Evolutionary conservation across 37 sponge, comb jelly and placozoan species (phyloP), one percentile per base, ranked within the genome.

Genomic region (Diacarnus erythraeanus): DNA sequence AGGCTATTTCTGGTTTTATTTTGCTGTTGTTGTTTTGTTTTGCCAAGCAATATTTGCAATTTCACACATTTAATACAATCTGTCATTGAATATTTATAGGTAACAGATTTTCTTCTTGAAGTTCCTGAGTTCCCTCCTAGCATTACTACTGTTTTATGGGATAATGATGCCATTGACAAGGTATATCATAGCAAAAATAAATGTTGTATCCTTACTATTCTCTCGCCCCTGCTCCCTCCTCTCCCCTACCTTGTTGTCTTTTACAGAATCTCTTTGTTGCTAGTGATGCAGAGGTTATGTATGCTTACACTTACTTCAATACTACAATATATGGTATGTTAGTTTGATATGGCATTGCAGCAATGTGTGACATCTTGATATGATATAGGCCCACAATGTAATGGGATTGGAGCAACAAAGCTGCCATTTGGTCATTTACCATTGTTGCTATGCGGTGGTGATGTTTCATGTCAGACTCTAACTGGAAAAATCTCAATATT

Each of bases 391-490:
- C 63, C 97, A 23, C 33, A 42, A 38, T 93, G 94, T 59, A 73
- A 79, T 35, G 63, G 76, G 42, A 78, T 85, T 25, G 98, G 92
- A 1, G 69, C 71, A 47, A 98, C 97, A 1, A 90, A 91, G 86
- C 71, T 95, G 40, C 97, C 94, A 8, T 95, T 83, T 84, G 96
- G 94, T 17, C 86, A 95, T 51, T 30, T 76, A 2, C 99, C 99
- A n/a, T 81, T 98, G 67, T 74, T 91, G 79, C 75, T 98, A 70
- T 85, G 91, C 83, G 83, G 78, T 68, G 99, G 99, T 39, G 99
- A 98, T 57, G 83, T 98, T 42, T 88, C 90, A 22, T 95, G 99
- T 75, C 90, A 86, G 82, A 95, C 89, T 0, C 79, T 85, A 21
- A 91, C 87, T 54, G 99, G 99, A 37, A 92, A 84, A 81, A 42